Percentiles rank a stretch among this genome's conserved stretches.
These are phyloP conservation scores for Halcyon malimbica DNA, from an alignment of 2,113 vertebrate genomes.

Conservation along the genomic window DNA sequence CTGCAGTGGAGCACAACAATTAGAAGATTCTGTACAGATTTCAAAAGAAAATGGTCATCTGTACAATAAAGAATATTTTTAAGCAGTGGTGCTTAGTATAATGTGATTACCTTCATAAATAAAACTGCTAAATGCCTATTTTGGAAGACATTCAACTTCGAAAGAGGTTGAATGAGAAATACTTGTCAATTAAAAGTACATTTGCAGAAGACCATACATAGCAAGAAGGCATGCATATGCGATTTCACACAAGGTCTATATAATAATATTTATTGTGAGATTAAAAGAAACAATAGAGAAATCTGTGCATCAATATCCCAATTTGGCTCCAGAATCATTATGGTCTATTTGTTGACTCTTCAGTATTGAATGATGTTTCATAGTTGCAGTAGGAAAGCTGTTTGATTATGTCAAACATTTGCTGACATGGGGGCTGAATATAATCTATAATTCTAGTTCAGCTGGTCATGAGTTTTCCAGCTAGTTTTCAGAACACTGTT, in stretches of 20 bases:
- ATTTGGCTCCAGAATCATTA: neutral
- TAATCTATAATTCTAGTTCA: neutral
- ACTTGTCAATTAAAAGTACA: neutral
- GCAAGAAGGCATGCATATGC: neutral
- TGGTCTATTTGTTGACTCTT: neutral
- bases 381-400: neutral
- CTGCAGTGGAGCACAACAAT: neutral
- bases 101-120: neutral
- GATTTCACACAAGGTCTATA: neutral
- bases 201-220: neutral
- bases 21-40: neutral
- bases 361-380: neutral
- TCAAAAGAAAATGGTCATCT: neutral
- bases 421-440: neutral
- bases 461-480: neutral
- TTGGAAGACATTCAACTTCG: neutral
- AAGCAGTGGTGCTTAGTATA: neutral
- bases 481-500: neutral
- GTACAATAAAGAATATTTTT: neutral
- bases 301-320: neutral
- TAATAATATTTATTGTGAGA: neutral
- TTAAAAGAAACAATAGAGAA: neutral
- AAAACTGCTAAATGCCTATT: neutral
- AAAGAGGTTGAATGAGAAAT: neutral
- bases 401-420: neutral